These are phyloP conservation scores for Torymus tubicola DNA, from an alignment of 2,888 invertebrate species.

Conservation along the genomic window DNA sequence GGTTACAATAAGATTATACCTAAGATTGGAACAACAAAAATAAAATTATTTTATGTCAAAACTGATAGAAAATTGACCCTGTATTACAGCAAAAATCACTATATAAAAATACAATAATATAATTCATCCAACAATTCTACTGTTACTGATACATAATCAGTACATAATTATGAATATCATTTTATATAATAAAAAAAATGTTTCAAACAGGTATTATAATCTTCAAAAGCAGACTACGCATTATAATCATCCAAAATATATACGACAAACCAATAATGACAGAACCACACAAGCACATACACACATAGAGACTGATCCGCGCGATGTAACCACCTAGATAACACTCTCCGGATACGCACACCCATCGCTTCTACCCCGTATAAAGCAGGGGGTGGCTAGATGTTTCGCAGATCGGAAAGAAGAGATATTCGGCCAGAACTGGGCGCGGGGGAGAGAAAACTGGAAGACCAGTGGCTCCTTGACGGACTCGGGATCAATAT, in stretches of 20 bases:
- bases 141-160: too few relatives aligned
- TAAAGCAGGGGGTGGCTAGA: neutral
- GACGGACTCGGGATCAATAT: conserved; percentile 76
- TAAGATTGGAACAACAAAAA: too few relatives aligned
- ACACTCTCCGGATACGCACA: neutral
- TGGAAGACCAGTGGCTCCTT: conserved; percentile 75
- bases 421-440: conserved; percentile 48
- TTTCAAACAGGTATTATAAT: too few relatives aligned
- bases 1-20: too few relatives aligned
- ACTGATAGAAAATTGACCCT: too few relatives aligned
- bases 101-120: too few relatives aligned
- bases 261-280: conserved; percentile 41
- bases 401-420: conserved; percentile 52
- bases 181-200: too few relatives aligned
- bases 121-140: too few relatives aligned
- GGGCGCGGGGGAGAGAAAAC: conserved; percentile 54
- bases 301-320: neutral
- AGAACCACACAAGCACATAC: conserved; percentile 17
- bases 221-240: too few relatives aligned
- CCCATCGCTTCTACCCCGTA: neutral
- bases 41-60: too few relatives aligned
- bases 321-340: conserved; percentile 41
- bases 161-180: too few relatives aligned
- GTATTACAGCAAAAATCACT: too few relatives aligned
- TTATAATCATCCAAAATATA: conserved; percentile 34